Percentiles rank a stretch among this genome's conserved stretches.
Evolutionary conservation across 2,888 invertebrate genomes (phyloP).

Genomic region (Alviniconcha strummeri): DNA sequence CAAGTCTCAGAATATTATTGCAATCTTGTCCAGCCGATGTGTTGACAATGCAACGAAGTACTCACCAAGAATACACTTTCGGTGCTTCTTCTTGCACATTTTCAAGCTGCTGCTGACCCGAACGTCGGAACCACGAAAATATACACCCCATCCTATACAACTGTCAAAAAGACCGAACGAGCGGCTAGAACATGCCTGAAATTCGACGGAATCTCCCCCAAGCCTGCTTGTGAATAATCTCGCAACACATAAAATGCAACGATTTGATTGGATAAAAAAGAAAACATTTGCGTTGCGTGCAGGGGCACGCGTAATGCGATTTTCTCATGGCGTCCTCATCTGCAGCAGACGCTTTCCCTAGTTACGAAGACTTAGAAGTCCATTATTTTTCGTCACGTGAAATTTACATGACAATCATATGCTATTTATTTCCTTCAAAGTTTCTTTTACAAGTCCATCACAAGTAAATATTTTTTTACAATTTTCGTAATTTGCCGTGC

Average conservation of each 20-base stretch:
- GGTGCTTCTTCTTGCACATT: constrained; percentile 44
- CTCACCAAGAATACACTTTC: constrained; percentile 49
- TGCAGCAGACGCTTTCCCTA: neutral
- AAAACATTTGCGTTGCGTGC: neutral
- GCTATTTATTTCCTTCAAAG: too few species aligned
- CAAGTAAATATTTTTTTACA: too few species aligned
- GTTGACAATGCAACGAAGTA: neutral
- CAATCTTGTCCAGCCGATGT: neutral
- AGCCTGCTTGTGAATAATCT: constrained; percentile 16
- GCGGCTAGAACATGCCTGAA: constrained; percentile 27
- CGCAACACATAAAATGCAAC: constrained; percentile 31
- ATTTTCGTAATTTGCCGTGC: too few species aligned
- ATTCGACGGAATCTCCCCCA: constrained; percentile 5
- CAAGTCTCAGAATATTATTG: too few species aligned
- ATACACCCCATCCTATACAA: constrained; percentile 44
- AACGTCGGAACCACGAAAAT: constrained; percentile 43
- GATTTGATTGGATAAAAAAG: constrained; percentile 35
- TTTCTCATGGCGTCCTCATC: neutral
- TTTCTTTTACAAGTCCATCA: too few species aligned
- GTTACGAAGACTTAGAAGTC: neutral
- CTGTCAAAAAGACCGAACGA: neutral
- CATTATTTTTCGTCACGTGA: too few species aligned
- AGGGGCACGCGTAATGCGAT: neutral
- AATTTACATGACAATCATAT: too few species aligned
- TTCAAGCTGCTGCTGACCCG: constrained; percentile 39